Evolutionary conservation across 2,113 vertebrate species (phyloP).

Genomic region (Poeciliopsis retropinna): DNA sequence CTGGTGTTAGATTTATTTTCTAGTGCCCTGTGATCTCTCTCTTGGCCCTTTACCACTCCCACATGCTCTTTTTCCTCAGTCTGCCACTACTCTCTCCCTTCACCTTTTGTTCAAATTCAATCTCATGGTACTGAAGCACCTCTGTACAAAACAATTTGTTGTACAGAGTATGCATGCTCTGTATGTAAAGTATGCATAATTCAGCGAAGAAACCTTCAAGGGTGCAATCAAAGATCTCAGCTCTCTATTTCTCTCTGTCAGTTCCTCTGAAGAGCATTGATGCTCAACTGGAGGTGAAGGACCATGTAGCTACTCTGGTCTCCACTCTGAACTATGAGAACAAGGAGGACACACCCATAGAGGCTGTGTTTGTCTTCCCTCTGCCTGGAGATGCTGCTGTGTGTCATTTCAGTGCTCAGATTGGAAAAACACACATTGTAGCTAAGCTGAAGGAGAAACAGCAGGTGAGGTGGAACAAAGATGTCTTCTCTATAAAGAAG

Average conservation of each 20-base stretch:
- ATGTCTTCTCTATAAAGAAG: not conserved
- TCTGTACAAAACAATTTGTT: too few species aligned
- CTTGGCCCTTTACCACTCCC: too few species aligned
- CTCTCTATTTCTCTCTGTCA: slow-evolving; percentile 24
- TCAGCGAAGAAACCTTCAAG: too few species aligned
- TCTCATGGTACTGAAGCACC: too few species aligned
- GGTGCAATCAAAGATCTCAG: not conserved
- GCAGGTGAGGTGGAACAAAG: slow-evolving; percentile 45
- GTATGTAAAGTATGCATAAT: too few species aligned
- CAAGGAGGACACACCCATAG: slow-evolving; percentile 78
- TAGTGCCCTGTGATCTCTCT: too few species aligned
- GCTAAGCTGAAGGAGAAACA: slow-evolving; percentile 70
- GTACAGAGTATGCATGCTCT: too few species aligned
- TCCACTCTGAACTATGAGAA: slow-evolving; percentile 83
- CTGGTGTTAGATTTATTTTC: too few species aligned
- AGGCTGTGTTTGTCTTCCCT: slow-evolving; percentile 86
- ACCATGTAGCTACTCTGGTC: slow-evolving; percentile 81
- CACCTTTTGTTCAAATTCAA: too few species aligned
- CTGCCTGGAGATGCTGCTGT: slow-evolving; percentile 84
- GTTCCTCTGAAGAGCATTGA: slow-evolving; percentile 83
- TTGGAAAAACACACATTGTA: slow-evolving; percentile 79
- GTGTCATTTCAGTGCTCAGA: slow-evolving; percentile 80
- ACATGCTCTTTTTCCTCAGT: too few species aligned
- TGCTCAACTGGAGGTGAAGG: slow-evolving; percentile 78
- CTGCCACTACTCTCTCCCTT: too few species aligned